A percentile compares a stretch with the other conserved stretches of the same genome.
Conservation (phyloP, 2,888 invertebrate species). For the Criorhina ranunculi region DNA sequence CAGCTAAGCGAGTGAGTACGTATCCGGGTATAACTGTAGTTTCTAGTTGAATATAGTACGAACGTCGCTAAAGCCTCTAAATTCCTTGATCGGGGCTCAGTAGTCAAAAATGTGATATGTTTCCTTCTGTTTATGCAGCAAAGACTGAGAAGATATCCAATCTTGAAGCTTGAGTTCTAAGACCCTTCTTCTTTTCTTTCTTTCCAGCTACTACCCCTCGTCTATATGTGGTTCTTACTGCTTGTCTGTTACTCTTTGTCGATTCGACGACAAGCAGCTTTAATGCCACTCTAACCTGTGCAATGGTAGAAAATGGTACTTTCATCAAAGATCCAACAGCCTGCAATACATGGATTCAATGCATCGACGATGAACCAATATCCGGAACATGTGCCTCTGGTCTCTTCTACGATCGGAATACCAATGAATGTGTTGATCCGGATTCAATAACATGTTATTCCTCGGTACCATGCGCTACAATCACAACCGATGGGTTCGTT, state of each 20-base stretch:
- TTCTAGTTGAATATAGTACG: no score
- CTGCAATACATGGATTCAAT: conserved; percentile 80
- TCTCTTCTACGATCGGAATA: conserved; percentile 79
- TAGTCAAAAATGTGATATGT: no score
- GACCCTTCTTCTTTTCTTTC: no score
- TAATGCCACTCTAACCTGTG: conserved; percentile 79
- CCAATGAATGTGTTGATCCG: conserved; percentile 77
- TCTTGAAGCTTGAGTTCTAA: no score
- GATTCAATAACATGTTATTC: conserved; percentile 79
- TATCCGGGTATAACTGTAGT: no score
- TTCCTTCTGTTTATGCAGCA: no score
- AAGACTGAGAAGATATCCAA: no score
- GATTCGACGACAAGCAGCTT: conserved; percentile 64
- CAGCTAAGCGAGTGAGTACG: no score
- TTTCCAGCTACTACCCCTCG: no score
- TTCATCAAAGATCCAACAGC: conserved; percentile 81
- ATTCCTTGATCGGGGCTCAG: no score
- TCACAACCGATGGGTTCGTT: conserved; percentile 78
- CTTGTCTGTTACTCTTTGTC: neutral
- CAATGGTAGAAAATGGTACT: conserved; percentile 79
- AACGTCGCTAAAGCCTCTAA: no score
- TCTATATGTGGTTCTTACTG: neutral
- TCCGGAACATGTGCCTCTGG: conserved; percentile 78
- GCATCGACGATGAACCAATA: conserved; percentile 78
- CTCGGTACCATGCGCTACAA: conserved; percentile 79